Percentiles rank a stretch among this genome's conserved stretches.
These are phyloP conservation scores for Greenwoodochromis staneri DNA, from an alignment of 2,113 vertebrate genomes.

Conservation along the genomic window DNA sequence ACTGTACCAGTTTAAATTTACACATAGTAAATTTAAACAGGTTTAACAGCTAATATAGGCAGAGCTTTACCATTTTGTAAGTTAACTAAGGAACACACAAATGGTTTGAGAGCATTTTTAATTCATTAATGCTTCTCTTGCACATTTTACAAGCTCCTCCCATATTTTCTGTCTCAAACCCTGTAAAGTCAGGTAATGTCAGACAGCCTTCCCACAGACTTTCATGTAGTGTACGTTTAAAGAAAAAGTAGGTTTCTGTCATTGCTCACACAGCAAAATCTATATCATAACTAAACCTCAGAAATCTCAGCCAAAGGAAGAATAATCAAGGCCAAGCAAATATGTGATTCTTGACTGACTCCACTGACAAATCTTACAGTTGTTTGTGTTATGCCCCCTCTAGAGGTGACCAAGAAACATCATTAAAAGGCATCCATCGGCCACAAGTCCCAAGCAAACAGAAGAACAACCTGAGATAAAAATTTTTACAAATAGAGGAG, in stretches of 20 bases:
- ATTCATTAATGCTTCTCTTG: rapidly evolving
- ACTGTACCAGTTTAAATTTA: not conserved
- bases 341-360: not conserved
- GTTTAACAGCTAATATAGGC: not conserved
- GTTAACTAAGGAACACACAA: not conserved
- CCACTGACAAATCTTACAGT: not conserved
- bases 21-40: rapidly evolving
- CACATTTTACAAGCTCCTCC: not conserved
- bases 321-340: not conserved
- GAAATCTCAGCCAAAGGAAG: not conserved
- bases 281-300: not conserved
- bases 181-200: not conserved
- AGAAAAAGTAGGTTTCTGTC: not conserved
- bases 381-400: not conserved
- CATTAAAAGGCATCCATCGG: not conserved
- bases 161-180: not conserved
- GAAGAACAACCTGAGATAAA: not conserved
- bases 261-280: not conserved
- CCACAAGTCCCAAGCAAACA: not conserved
- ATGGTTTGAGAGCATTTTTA: not conserved
- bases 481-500: not conserved
- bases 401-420: not conserved
- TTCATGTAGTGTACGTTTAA: rapidly evolving
- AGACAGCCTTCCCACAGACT: not conserved
- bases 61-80: rapidly evolving